These are phyloP conservation scores for Diarsia rubi DNA, from an alignment of 2,888 invertebrate species.

Conservation along the genomic window DNA sequence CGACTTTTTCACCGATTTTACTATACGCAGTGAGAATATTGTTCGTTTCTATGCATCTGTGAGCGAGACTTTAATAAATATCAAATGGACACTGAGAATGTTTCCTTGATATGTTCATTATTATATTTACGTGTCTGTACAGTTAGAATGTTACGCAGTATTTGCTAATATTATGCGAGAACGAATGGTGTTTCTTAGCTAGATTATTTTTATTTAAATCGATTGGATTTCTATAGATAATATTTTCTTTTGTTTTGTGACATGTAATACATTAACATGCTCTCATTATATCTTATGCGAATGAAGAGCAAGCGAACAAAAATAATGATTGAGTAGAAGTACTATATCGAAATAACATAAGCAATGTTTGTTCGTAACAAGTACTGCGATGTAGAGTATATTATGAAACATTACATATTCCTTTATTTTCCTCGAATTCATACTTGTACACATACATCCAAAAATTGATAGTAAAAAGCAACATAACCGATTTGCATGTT, in stretches of 20 bases:
- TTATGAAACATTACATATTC: conserved; percentile 88
- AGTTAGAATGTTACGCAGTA: conserved; percentile 88
- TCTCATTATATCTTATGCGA: conserved; percentile 83
- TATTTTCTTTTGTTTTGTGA: conserved; percentile 84
- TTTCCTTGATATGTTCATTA: conserved; percentile 81
- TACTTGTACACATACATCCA: conserved; percentile 91
- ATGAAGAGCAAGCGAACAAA: conserved; percentile 87
- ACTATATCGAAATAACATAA: conserved; percentile 88
- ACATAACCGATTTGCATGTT: conserved; percentile 88
- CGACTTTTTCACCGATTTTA: conserved; percentile 88
- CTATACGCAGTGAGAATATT: conserved; percentile 85
- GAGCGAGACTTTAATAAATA: conserved; percentile 86
- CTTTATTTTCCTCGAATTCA: conserved; percentile 90
- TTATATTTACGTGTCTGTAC: conserved; percentile 85
- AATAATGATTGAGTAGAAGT: conserved; percentile 87
- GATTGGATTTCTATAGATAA: conserved; percentile 87
- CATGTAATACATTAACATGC: conserved; percentile 78
- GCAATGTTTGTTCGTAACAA: conserved; percentile 90
- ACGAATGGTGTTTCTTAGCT: conserved; percentile 87
- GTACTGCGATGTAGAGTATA: conserved; percentile 90
- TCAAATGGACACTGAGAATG: conserved; percentile 81
- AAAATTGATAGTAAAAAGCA: conserved; percentile 91
- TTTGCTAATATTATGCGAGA: conserved; percentile 84
- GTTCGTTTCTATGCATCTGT: conserved; percentile 86
- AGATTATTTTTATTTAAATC: conserved; percentile 89